Base-by-base conservation (phyloP, 1,140 invertebrate genomes). In the Drosophila albomicans region DNA sequence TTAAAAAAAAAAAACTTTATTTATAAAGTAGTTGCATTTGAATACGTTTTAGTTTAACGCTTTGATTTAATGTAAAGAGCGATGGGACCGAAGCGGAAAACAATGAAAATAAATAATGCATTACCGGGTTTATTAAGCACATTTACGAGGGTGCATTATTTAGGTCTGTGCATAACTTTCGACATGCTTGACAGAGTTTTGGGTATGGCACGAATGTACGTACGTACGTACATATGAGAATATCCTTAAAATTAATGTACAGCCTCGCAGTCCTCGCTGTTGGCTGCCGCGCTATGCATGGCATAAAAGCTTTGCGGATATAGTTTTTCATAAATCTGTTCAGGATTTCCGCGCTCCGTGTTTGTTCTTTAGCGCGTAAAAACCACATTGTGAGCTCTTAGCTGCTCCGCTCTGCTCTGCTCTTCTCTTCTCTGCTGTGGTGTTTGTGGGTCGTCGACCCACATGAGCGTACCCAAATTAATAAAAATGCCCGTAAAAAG, bases 371-470 rank as follows among this genome's bases (percentile, higher is more conserved):
- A 48, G 62, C 48, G 57, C 75, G 46, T 69, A 68, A 75, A 68
- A 78, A 61, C 64, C 76, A 70, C 61, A 71, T 48, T 75, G 76
- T 75, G 65, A 38, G 71, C 57, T 69, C 54, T 74, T 68, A 62
- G 65, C n/a, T 16, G 28, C n/a, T 25, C 20, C 3, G 0, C 20
- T 25, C 20, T 25, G n/a, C n/a, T 4, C 20, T 25, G 0, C 20
- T 25, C 20, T 25, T 4, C 20, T 20, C 20, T 3, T 0, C 20
- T 20, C 20, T 46, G 41, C 48, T 52, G 43, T 49, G 25, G 49
- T n/a, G 6, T 32, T 25, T 45, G 25, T 32, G 51, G 58, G n/a
- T 49, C 65, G 30, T 32, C 58, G 51, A 63, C 43, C 51, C 69
- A 45, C 51, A 48, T 38, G 52, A 35, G 38, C 20, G 38, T 59